These are phyloP conservation scores for Oreotrochilus melanogaster DNA, from an alignment of 2,113 vertebrate species.

Conservation along the genomic window DNA sequence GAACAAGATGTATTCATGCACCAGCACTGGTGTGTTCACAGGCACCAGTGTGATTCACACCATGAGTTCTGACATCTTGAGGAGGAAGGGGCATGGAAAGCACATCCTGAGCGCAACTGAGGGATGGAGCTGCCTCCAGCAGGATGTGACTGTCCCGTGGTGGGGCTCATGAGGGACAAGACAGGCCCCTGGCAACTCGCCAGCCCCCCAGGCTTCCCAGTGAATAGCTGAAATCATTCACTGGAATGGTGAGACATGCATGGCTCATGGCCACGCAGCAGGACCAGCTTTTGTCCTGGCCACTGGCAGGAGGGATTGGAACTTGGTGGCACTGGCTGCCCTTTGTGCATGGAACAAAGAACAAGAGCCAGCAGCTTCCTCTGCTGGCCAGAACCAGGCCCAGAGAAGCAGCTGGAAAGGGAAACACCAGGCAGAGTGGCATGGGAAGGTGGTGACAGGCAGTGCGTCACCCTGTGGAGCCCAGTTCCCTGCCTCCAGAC, in stretches of 20 bases:
- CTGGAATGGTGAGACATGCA: background rate
- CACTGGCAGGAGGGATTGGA: background rate
- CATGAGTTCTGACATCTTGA: rapidly evolving
- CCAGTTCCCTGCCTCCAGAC: rapidly evolving
- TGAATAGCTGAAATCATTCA: background rate
- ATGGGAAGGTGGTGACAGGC: background rate
- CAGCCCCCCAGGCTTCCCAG: background rate
- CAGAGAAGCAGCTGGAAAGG: background rate
- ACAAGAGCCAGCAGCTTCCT: background rate
- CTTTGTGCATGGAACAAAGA: conserved; percentile 44
- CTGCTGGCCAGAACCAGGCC: background rate
- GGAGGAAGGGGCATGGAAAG: background rate
- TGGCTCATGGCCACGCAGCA: background rate
- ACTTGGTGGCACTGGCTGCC: background rate
- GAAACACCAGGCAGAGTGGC: rapidly evolving
- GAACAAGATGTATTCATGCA: background rate
- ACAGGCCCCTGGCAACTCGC: background rate
- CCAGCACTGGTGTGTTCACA: rapidly evolving
- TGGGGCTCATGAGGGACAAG: background rate
- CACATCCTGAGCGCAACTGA: rapidly evolving
- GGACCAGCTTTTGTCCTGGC: background rate
- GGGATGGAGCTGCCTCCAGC: background rate
- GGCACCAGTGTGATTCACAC: background rate
- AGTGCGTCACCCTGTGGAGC: background rate
- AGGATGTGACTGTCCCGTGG: background rate